These are phyloP conservation scores for Sapayoa aenigma DNA, from an alignment of 2,113 vertebrate genomes.

Conservation along the genomic window DNA sequence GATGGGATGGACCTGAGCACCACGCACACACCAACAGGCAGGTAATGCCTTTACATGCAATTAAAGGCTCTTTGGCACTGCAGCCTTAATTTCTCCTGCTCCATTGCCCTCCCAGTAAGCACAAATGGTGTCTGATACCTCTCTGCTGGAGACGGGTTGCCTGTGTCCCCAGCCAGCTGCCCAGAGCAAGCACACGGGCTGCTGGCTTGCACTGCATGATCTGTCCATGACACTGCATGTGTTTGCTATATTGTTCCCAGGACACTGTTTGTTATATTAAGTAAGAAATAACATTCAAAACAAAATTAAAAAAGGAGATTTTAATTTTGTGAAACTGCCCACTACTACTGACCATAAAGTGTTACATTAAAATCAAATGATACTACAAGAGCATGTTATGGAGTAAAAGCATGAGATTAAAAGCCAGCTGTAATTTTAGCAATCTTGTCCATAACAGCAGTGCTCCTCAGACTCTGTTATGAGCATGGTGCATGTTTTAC, in stretches of 20 bases:
- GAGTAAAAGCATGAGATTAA: neutral
- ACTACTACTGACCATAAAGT: neutral
- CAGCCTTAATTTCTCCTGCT: neutral
- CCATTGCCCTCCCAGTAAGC: neutral
- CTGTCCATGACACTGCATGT: rapidly evolving
- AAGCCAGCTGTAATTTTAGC: constrained; percentile 16
- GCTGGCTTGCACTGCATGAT: rapidly evolving
- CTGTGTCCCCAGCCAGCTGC: neutral
- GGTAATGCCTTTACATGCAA: no score
- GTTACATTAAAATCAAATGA: neutral
- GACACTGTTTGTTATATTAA: neutral
- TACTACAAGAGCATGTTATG: neutral
- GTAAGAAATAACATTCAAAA: neutral
- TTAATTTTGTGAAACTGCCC: neutral
- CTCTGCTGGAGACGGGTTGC: neutral
- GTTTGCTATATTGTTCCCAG: neutral
- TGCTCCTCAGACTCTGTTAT: neutral
- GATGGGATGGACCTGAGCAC: neutral
- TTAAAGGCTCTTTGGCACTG: neutral
- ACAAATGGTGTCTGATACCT: neutral
- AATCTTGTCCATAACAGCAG: neutral
- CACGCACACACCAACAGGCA: neutral
- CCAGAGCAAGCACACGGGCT: neutral
- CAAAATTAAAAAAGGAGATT: neutral
- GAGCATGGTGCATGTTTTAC: neutral